Percentiles rank a stretch among this genome's conserved stretches.
Evolutionary conservation across 2,888 invertebrate genomes (phyloP).

Genomic region (Platycheirus albimanus): DNA sequence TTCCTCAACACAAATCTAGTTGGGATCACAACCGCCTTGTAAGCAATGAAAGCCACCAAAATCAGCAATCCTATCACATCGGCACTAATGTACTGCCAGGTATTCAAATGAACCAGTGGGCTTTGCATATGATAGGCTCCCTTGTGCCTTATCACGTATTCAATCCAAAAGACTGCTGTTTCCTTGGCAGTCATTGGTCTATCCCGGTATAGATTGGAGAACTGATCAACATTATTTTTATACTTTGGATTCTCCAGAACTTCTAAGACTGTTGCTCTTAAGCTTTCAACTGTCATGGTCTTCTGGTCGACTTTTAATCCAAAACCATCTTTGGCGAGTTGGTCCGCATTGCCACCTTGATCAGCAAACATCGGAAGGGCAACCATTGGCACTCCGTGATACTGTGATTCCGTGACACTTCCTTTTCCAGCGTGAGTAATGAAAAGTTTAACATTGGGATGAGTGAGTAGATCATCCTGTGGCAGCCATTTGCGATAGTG

Average conservation of each 20-base stretch:
- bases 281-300: slow-evolving; percentile 62
- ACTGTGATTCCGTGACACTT: slow-evolving; percentile 86
- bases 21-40: background rate
- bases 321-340: slow-evolving; percentile 86
- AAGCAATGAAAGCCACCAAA: background rate
- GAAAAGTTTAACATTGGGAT: slow-evolving; percentile 85
- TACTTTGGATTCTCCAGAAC: slow-evolving; percentile 75
- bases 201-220: slow-evolving; percentile 83
- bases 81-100: background rate
- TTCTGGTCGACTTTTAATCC: slow-evolving; percentile 67
- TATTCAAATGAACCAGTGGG: slow-evolving; percentile 83
- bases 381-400: slow-evolving; percentile 84
- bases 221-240: slow-evolving; percentile 78
- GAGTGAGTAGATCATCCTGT: slow-evolving; percentile 86
- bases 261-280: slow-evolving; percentile 70
- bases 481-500: slow-evolving; percentile 86
- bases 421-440: slow-evolving; percentile 88
- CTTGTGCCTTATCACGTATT: slow-evolving; percentile 84
- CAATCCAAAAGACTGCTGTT: slow-evolving; percentile 85
- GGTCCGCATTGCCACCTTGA: slow-evolving; percentile 84
- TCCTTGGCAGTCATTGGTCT: slow-evolving; percentile 83
- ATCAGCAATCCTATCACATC: background rate
- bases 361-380: slow-evolving; percentile 78
- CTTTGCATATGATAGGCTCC: slow-evolving; percentile 84
- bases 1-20: background rate